Percentiles rank a stretch among this genome's conserved stretches.
Conservation (phyloP, 2,113 vertebrate species). For the Ailuropoda melanoleuca region DNA sequence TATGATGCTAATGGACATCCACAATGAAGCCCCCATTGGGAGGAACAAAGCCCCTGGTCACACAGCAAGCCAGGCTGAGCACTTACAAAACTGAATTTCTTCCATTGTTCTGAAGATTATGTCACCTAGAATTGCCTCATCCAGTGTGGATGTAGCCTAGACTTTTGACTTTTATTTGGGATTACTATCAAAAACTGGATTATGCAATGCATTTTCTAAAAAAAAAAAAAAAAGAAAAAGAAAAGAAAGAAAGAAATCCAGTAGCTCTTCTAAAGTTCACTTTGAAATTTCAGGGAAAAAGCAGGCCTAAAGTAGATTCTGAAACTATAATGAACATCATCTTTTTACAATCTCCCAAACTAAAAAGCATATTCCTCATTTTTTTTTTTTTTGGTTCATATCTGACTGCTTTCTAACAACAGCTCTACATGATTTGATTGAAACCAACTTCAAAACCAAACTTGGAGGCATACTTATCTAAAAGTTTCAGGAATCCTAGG, state of each 20-base stretch:
- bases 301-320: background rate
- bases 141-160: background rate
- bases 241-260: background rate
- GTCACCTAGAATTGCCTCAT: background rate
- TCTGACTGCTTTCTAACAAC: constrained; percentile 45
- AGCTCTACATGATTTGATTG: background rate
- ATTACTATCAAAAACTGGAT: background rate
- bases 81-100: background rate
- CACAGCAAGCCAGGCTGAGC: background rate
- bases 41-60: background rate
- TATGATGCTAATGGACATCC: background rate
- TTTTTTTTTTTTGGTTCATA: background rate
- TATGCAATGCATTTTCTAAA: background rate
- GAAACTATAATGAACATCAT: background rate
- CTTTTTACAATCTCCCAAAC: background rate
- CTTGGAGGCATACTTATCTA: background rate
- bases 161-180: constrained; percentile 6
- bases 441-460: constrained; percentile 28
- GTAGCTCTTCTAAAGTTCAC: constrained; percentile 10
- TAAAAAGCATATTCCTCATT: background rate
- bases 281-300: constrained; percentile 22
- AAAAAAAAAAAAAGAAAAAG: background rate
- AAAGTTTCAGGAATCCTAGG: constrained; percentile 18
- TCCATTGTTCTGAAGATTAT: background rate
- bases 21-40: background rate